Evolutionary conservation across 35 echinoderm and acorn worm species (phyloP).

Genomic region (Heliocidaris erythrogramma): DNA sequence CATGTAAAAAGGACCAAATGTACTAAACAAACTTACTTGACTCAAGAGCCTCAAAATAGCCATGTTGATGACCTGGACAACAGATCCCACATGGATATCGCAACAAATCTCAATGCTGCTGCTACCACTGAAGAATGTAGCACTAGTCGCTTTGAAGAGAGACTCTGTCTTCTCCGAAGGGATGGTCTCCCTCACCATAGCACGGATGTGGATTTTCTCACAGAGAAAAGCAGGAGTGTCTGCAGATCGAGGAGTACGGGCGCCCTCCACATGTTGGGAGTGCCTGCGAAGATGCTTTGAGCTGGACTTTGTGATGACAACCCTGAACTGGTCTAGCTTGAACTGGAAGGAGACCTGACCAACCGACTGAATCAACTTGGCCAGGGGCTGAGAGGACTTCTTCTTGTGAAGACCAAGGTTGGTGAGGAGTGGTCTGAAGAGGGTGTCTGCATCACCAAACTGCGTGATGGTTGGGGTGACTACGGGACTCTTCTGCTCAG

Average conservation of each 20-base stretch:
- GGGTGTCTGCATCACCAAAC: slow-evolving; percentile 78
- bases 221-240: slow-evolving; percentile 76
- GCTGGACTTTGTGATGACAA: slow-evolving; percentile 71
- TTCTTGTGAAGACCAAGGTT: slow-evolving; percentile 71
- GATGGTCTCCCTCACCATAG: slow-evolving; percentile 60
- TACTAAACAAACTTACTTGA: slow-evolving; percentile 51
- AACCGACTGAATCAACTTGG: slow-evolving; percentile 59
- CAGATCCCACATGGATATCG: slow-evolving; percentile 68
- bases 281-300: slow-evolving; percentile 51
- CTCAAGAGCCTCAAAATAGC: slow-evolving; percentile 80
- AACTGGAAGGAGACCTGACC: slow-evolving; percentile 65
- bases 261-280: slow-evolving; percentile 34
- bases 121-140: slow-evolving; percentile 49
- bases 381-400: slow-evolving; percentile 49
- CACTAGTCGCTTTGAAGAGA: not conserved
- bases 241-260: slow-evolving; percentile 37
- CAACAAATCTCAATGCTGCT: slow-evolving; percentile 61
- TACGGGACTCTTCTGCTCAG: slow-evolving; percentile 1
- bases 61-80: slow-evolving; percentile 88
- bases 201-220: slow-evolving; percentile 64
- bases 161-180: slow-evolving; percentile 46
- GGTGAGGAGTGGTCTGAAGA: slow-evolving; percentile 86
- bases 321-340: slow-evolving; percentile 63
- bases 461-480: slow-evolving; percentile 71
- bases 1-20: no score